Base-by-base conservation (phyloP, 1,140 invertebrate genomes). In the Helicoverpa armigera region DNA sequence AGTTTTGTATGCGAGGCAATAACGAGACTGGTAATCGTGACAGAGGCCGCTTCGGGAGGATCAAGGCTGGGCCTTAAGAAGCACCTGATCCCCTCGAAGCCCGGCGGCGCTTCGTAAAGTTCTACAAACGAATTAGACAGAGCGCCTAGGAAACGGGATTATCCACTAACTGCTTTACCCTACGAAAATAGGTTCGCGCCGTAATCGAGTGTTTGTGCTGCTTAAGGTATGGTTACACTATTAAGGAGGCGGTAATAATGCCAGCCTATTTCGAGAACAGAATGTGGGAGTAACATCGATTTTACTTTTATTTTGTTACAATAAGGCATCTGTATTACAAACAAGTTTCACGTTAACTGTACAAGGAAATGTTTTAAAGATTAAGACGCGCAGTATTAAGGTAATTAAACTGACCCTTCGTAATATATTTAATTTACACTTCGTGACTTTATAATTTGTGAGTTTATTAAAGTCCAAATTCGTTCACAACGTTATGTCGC, bases 51-150 rank as follows among this genome's bases (percentile, higher is more conserved):
- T 79, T 85, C 75, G 23, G 70, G 69, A 61, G 83, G 83, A 83
- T 87, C 78, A 82, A 76, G 51, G 31, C 75, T 51, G 67, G 83
- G 77, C 72, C n/a, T 74, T 82, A 67, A 82, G 82, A 51, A 82
- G 67, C 82, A 83, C 85, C 82, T 83, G 82, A 83, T 82, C 85
- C 83, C 79, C 72, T 16, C 50, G 53, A 80, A 80, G 78, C 79
- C 60, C 72, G 60, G 73, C 69, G 74, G 53, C 23, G 75, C 80
- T 80, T 51, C 77, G 81, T 77, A 82, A 83, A 86, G 70, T 83
- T 82, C 81, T 78, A 72, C 82, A 87, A 82, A 85, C 80, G 84
- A 85, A 87, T 87, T 87, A 87, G 76, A 83, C 63, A 58, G 79
- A 80, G 74, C 80, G 79, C 53, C 82, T 86, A 79, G 83, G 74